phyloP scores from a whole-genome alignment of 2,888 invertebrate species.

The Netelia melanura region DNA sequence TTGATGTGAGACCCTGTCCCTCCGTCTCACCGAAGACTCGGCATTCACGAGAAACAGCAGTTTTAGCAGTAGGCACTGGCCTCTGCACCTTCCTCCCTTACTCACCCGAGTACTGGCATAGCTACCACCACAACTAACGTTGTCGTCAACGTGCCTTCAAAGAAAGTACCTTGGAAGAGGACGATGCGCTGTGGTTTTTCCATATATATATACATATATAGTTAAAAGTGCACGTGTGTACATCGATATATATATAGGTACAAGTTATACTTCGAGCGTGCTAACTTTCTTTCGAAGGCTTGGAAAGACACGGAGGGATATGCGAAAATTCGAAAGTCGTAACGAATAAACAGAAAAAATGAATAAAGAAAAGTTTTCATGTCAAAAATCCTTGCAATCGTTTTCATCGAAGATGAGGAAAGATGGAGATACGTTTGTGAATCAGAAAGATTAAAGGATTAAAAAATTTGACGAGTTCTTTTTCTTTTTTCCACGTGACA shows the following conservation, averaged over 20 bases:
- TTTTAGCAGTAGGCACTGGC: conserved; percentile 57
- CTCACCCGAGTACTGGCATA: conserved; percentile 43
- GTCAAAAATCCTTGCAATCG: not conserved
- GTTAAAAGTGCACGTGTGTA: not conserved
- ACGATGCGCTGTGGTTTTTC: conserved; percentile 66
- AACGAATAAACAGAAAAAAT: conserved; percentile 5
- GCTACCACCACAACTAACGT: conserved; percentile 29
- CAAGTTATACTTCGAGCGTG: conserved; percentile 59
- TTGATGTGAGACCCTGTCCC: conserved; percentile 82
- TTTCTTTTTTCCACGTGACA: not conserved
- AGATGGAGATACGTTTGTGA: no score
- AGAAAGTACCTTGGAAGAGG: conserved; percentile 73
- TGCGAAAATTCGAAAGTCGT: not conserved
- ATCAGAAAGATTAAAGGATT: no score
- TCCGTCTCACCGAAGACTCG: conserved; percentile 70
- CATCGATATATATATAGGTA: conserved; percentile 3
- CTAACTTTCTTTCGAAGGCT: conserved; percentile 68
- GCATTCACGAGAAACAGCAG: conserved; percentile 59
- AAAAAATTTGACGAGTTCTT: no score
- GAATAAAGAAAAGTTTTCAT: not conserved
- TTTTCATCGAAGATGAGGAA: not conserved
- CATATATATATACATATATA: conserved; percentile 26
- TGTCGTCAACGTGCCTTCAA: conserved; percentile 72
- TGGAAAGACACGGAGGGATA: conserved; percentile 34
- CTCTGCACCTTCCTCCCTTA: conserved; percentile 50